phyloP scores from a whole-genome alignment of 2,888 invertebrate genomes.

The Dryomyza anilis region DNA sequence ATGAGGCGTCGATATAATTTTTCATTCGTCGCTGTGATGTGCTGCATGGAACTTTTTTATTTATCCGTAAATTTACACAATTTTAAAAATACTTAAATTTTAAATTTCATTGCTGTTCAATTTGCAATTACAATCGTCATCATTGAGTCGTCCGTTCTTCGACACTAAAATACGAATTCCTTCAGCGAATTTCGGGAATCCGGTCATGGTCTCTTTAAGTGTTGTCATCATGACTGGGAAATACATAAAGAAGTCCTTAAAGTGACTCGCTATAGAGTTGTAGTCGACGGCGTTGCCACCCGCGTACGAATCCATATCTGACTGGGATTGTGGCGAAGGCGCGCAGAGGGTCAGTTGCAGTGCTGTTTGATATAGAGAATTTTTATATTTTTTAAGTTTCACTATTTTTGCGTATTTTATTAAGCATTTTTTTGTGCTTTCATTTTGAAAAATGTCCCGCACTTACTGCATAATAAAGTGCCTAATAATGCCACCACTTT shows the following conservation, averaged over 20 bases:
- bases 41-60: no score
- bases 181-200: conserved; percentile 55
- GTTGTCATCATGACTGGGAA: conserved; percentile 57
- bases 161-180: conserved; percentile 50
- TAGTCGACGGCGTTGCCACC: conserved; percentile 43
- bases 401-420: no score
- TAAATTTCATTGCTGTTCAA: conserved; percentile 42
- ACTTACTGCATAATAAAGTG: no score
- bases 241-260: conserved; percentile 58
- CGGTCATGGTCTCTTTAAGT: conserved; percentile 52
- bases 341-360: not conserved
- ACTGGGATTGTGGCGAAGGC: not conserved
- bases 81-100: no score
- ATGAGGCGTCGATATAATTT: no score
- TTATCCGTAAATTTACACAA: no score
- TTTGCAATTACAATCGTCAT: conserved; percentile 50
- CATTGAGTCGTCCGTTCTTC: conserved; percentile 38
- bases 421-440: no score
- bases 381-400: no score
- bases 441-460: no score
- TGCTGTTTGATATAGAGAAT: no score
- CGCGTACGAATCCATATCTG: conserved; percentile 43
- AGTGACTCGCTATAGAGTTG: conserved; percentile 50
- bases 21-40: no score
- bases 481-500: no score